A percentile compares a stretch with the other conserved stretches of the same genome.
phyloP scores from a whole-genome alignment of 2,113 vertebrate genomes.

The Athene noctua region DNA sequence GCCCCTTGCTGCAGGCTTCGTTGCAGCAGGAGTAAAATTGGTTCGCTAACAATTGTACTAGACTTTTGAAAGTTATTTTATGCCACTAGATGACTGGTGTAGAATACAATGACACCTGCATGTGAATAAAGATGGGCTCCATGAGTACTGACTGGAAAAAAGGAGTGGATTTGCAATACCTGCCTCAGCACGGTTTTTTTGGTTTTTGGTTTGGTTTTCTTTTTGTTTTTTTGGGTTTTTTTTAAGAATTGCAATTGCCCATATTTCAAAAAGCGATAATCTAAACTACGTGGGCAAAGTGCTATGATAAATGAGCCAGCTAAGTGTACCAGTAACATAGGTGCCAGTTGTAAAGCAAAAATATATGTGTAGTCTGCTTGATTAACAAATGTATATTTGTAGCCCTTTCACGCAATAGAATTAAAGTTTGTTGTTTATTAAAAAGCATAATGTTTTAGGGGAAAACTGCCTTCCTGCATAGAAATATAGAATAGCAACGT shows the following conservation, averaged over 20 bases:
- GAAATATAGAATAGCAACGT: conserved; percentile 78
- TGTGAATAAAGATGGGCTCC: conserved; percentile 57
- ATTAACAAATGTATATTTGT: conserved; percentile 80
- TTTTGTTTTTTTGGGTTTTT: neutral
- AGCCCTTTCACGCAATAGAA: conserved; percentile 78
- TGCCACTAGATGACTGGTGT: conserved; percentile 39
- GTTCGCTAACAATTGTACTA: conserved; percentile 26
- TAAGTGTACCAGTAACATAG: conserved; percentile 63
- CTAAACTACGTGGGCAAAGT: conserved; percentile 57
- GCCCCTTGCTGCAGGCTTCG: conserved; percentile 35
- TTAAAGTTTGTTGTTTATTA: conserved; percentile 79
- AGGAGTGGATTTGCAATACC: conserved; percentile 31
- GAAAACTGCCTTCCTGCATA: conserved; percentile 76
- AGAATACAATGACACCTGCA: conserved; percentile 17
- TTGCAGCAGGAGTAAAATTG: conserved; percentile 13
- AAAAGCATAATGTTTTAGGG: conserved; percentile 71
- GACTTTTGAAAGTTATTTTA: conserved; percentile 10
- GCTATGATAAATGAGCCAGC: conserved; percentile 67
- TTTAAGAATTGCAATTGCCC: conserved; percentile 27
- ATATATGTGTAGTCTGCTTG: conserved; percentile 77
- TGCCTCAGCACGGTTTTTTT: neutral
- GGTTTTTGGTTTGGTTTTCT: neutral
- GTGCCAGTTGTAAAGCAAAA: conserved; percentile 79
- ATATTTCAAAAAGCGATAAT: conserved; percentile 28
- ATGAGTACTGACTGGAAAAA: neutral